Conservation (phyloP, 2,888 invertebrate genomes). For the Drosophila tripunctata region DNA sequence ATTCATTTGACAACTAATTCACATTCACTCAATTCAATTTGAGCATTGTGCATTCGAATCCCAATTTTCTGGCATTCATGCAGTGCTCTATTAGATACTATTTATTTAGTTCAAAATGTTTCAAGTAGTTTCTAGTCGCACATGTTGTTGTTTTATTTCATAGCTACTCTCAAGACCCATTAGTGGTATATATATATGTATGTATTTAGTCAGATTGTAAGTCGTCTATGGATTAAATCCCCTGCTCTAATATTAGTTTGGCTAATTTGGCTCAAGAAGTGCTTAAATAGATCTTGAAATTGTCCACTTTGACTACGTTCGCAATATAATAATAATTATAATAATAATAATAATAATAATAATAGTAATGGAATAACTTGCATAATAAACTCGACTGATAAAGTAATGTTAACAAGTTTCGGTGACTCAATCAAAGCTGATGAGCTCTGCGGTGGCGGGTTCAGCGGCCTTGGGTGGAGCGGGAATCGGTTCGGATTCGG, state of each 20-base stretch:
- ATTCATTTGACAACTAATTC: too few species aligned
- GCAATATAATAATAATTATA: slow-evolving; percentile 5
- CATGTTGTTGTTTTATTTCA: neutral
- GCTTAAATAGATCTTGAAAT: neutral
- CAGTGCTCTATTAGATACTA: too few species aligned
- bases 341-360: slow-evolving; percentile 7
- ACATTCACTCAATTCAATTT: too few species aligned
- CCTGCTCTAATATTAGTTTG: neutral
- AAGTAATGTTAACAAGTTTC: neutral
- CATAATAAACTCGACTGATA: neutral
- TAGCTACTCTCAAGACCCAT: neutral
- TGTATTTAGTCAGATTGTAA: too few species aligned
- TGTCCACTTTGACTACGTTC: slow-evolving; percentile 14
- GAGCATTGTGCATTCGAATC: too few species aligned
- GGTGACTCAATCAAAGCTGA: slow-evolving; percentile 90
- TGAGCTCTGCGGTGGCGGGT: slow-evolving; percentile 90
- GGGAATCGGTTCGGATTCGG: too few species aligned
- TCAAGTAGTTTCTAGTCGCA: slow-evolving; percentile 1
- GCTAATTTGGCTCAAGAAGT: slow-evolving; percentile 7
- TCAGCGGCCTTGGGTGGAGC: slow-evolving; percentile 82
- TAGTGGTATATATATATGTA: too few species aligned
- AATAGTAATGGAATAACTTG: slow-evolving; percentile 34
- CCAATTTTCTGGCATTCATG: too few species aligned
- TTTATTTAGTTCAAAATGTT: slow-evolving; percentile 32
- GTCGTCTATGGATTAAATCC: slow-evolving; percentile 7